phyloP scores from a whole-genome alignment of 2,113 vertebrate species.

The Dasypus novemcinctus region DNA sequence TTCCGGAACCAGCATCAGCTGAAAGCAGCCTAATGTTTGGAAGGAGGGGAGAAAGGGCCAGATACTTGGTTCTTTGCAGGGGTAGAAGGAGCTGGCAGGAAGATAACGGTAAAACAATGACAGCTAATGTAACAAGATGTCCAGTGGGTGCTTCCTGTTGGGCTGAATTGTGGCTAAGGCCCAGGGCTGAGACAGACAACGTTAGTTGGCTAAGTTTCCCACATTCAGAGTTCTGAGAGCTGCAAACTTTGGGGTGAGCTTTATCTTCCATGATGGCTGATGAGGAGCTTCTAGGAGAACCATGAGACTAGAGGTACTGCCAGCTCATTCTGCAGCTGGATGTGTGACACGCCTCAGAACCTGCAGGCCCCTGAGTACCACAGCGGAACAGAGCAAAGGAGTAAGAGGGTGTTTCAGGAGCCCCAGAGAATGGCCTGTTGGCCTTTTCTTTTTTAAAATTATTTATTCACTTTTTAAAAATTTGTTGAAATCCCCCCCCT shows the following conservation, averaged over 20 bases:
- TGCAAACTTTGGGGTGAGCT: not conserved
- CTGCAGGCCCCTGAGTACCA: not conserved
- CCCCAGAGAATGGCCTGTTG: not conserved
- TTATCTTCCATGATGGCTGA: not conserved
- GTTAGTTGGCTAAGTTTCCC: too few relatives aligned
- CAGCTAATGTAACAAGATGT: not conserved
- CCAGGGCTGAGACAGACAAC: fast-evolving
- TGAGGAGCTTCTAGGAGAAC: not conserved
- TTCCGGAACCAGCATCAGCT: not conserved
- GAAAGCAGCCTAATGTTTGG: not conserved
- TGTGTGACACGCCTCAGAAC: not conserved
- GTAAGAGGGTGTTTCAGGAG: not conserved
- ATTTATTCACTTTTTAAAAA: too few relatives aligned
- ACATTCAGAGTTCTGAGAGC: not conserved
- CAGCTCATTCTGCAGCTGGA: not conserved
- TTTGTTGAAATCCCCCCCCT: too few relatives aligned
- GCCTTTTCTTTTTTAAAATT: not conserved
- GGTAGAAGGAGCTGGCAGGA: not conserved
- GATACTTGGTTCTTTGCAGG: not conserved
- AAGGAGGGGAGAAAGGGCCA: not conserved
- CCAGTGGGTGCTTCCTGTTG: not conserved
- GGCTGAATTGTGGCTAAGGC: not conserved
- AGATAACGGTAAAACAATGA: not conserved
- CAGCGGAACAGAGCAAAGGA: not conserved
- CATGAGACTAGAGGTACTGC: not conserved